A percentile compares a stretch with the other conserved stretches of the same genome.
Conservation (phyloP, 92 coral and sea anemone genomes). For the Parazoanthus atlanticus region DNA sequence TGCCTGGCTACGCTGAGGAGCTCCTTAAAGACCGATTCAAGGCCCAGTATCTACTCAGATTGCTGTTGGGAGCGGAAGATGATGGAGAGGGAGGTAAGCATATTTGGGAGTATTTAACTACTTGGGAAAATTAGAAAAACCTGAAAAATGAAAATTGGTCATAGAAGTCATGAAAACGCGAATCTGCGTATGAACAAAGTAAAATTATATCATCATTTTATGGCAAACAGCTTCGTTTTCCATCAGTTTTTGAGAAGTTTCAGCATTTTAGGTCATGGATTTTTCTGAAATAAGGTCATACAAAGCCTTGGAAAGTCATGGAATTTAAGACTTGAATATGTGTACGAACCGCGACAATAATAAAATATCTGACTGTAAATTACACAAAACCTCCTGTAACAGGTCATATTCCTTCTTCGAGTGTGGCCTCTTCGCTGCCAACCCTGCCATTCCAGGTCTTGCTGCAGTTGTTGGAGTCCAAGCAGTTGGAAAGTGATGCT, state of each 20-base stretch:
- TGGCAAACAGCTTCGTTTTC: too few relatives aligned
- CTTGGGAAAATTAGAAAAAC: neutral
- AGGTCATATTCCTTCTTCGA: slow-evolving; percentile 81
- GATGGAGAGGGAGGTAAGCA: slow-evolving; percentile 93
- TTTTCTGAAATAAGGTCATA: neutral
- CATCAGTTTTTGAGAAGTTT: too few relatives aligned
- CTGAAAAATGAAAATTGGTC: too few relatives aligned
- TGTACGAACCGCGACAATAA: too few relatives aligned
- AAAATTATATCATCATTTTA: too few relatives aligned
- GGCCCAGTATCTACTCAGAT: slow-evolving; percentile 88
- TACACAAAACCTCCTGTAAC: neutral
- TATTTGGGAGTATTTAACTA: neutral
- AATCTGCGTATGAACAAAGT: neutral
- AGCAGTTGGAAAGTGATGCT: slow-evolving; percentile 59
- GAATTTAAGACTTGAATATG: neutral
- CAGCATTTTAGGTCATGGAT: neutral
- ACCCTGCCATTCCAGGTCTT: slow-evolving; percentile 90
- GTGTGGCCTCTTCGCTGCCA: slow-evolving; percentile 76
- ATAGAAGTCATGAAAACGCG: neutral
- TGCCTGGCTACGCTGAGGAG: slow-evolving; percentile 87
- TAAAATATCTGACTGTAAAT: neutral
- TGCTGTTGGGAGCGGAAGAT: slow-evolving; percentile 95
- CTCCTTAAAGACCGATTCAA: slow-evolving; percentile 80
- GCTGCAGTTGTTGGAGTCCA: slow-evolving; percentile 70
- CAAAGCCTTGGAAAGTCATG: neutral